These are phyloP conservation scores for Siphamia tubifer DNA, from an alignment of 2,113 vertebrate genomes.

Conservation along the genomic window DNA sequence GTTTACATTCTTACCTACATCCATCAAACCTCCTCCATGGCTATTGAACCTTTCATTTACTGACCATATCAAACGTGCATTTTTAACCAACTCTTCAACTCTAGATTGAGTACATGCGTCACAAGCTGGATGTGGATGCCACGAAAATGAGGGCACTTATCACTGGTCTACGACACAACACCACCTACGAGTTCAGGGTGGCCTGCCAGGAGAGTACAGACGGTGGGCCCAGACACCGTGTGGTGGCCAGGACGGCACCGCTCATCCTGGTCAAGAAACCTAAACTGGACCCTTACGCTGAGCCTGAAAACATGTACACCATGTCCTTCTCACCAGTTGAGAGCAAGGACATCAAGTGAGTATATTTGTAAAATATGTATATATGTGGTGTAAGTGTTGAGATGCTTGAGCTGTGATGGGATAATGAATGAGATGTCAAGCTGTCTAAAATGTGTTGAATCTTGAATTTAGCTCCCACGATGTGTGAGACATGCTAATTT, in stretches of 20 bases:
- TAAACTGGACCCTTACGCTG: constrained; percentile 84
- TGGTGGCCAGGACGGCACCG: constrained; percentile 88
- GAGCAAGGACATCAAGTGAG: constrained; percentile 88
- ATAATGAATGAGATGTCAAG: neutral
- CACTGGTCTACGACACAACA: constrained; percentile 88
- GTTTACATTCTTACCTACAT: neutral
- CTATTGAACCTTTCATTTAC: neutral
- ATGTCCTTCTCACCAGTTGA: constrained; percentile 86
- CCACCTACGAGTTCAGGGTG: constrained; percentile 90
- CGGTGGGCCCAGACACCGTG: constrained; percentile 88
- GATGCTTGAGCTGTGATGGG: neutral
- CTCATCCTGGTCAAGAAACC: constrained; percentile 86
- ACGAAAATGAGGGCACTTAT: constrained; percentile 88
- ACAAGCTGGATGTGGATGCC: constrained; percentile 90
- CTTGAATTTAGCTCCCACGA: neutral
- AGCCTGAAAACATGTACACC: constrained; percentile 84
- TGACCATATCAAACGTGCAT: neutral
- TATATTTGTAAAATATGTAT: too few species aligned
- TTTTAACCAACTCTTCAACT: neutral
- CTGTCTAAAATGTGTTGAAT: neutral
- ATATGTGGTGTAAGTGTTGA: neutral
- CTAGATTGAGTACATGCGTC: constrained; percentile 92
- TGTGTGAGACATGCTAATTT: neutral
- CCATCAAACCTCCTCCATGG: neutral
- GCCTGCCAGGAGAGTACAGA: constrained; percentile 87